Conservation (phyloP, 2,797 vertebrate genomes). For the Eutrigla gurnardus region DNA sequence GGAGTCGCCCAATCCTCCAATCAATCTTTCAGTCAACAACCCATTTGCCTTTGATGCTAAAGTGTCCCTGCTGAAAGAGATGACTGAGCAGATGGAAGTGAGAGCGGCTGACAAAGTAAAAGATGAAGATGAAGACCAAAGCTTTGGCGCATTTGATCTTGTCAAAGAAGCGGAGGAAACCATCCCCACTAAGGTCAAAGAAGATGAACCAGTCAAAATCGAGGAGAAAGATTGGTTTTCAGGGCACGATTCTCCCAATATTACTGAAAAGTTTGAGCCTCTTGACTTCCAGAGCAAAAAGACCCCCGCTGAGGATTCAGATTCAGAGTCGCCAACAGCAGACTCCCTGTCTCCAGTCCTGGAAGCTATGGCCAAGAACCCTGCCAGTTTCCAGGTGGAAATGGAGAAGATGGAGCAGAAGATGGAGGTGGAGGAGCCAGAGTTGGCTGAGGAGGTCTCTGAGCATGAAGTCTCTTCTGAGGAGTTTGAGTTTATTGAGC, state of each 20-base stretch:
- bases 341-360: slow-evolving; percentile 85
- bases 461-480: slow-evolving; percentile 86
- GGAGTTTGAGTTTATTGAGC: slow-evolving; percentile 87
- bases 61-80: slow-evolving; percentile 83
- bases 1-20: slow-evolving; percentile 81
- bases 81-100: slow-evolving; percentile 79
- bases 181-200: slow-evolving; percentile 61
- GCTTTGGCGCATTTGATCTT: slow-evolving; percentile 92
- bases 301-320: slow-evolving; percentile 71
- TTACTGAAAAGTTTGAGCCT: slow-evolving; percentile 71
- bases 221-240: slow-evolving; percentile 82
- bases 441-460: slow-evolving; percentile 78
- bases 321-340: slow-evolving; percentile 84
- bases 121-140: slow-evolving; percentile 76
- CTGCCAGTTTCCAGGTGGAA: slow-evolving; percentile 81
- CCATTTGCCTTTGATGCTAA: slow-evolving; percentile 88
- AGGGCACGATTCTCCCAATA: slow-evolving; percentile 69
- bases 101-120: slow-evolving; percentile 66
- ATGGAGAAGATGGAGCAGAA: slow-evolving; percentile 59
- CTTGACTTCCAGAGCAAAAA: slow-evolving; percentile 76
- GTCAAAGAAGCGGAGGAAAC: slow-evolving; percentile 89
- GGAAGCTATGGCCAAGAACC: slow-evolving; percentile 84
- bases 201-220: slow-evolving; percentile 68
- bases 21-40: slow-evolving; percentile 85
- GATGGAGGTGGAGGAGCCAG: slow-evolving; percentile 74